These are phyloP conservation scores for Pseudoatta argentina DNA, from an alignment of 1,140 invertebrate species.

Conservation along the genomic window DNA sequence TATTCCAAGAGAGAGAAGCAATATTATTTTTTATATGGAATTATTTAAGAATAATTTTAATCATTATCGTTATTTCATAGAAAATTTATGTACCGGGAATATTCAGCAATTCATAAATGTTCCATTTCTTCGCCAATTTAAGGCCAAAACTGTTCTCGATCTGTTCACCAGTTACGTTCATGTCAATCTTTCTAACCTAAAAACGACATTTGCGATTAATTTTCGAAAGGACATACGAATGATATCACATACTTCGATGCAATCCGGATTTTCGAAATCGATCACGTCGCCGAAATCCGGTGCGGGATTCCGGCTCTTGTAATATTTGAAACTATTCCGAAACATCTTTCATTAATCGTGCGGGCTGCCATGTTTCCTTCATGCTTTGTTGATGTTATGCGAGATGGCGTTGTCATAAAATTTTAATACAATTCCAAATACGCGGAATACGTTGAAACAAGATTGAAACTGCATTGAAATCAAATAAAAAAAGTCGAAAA, in stretches of 20 bases:
- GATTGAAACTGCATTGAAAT: neutral
- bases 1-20: neutral
- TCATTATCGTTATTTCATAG: neutral
- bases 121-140: slow-evolving; percentile 86
- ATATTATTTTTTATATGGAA: neutral
- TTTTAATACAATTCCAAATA: neutral
- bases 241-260: slow-evolving; percentile 67
- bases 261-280: slow-evolving; percentile 81
- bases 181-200: slow-evolving; percentile 78
- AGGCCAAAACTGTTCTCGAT: slow-evolving; percentile 84
- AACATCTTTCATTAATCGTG: slow-evolving; percentile 83
- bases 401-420: neutral
- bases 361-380: slow-evolving; percentile 60
- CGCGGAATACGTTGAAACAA: no score
- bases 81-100: slow-evolving; percentile 86
- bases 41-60: neutral
- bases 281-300: slow-evolving; percentile 87
- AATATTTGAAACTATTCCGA: slow-evolving; percentile 88
- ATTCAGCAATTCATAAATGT: slow-evolving; percentile 86
- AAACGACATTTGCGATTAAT: slow-evolving; percentile 54
- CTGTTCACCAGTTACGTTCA: slow-evolving; percentile 36
- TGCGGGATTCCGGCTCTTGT: slow-evolving; percentile 86
- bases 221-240: neutral
- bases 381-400: neutral
- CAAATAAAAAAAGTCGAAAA: neutral